These are phyloP conservation scores for Sarcophaga rosellei DNA, from an alignment of 2,888 invertebrate species.

Conservation along the genomic window DNA sequence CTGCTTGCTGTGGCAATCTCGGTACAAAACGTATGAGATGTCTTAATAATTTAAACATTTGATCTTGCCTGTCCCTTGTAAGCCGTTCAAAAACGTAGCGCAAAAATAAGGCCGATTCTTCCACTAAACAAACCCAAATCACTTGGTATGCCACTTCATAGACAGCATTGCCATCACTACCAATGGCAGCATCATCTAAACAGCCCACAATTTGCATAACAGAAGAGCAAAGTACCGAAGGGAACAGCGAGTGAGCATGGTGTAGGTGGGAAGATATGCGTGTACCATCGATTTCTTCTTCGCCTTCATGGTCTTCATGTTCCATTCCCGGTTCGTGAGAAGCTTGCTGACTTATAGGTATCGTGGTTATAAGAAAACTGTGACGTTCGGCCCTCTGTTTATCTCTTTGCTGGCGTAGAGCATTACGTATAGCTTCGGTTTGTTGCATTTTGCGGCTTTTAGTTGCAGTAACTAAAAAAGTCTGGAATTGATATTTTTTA, in stretches of 20 bases:
- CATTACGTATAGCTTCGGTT: conserved; percentile 97
- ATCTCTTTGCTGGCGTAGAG: conserved; percentile 97
- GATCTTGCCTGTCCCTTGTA: conserved; percentile 95
- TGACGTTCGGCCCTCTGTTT: conserved; percentile 97
- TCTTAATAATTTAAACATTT: conserved; percentile 95
- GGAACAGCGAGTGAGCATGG: conserved; percentile 96
- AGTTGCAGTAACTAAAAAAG: conserved; percentile 98
- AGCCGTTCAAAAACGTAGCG: conserved; percentile 97
- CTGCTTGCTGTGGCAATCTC: conserved; percentile 97
- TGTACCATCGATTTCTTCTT: conserved; percentile 89
- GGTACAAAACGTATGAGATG: conserved; percentile 96
- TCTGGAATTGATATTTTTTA: conserved; percentile 82
- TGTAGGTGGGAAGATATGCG: conserved; percentile 92
- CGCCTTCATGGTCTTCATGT: conserved; percentile 91
- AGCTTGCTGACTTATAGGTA: conserved; percentile 96
- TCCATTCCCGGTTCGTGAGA: conserved; percentile 97
- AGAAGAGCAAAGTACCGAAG: conserved; percentile 97
- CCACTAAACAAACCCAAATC: conserved; percentile 98
- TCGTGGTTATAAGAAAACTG: conserved; percentile 96
- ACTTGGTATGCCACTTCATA: conserved; percentile 98
- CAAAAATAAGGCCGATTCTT: conserved; percentile 97
- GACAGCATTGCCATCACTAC: conserved; percentile 96
- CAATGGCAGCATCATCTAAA: conserved; percentile 97
- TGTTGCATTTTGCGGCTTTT: conserved; percentile 99
- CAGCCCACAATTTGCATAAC: conserved; percentile 97